Evolutionary conservation across 2,888 invertebrate genomes (phyloP), one percentile per base, ranked within the genome.

Genomic region (Axea sp.): DNA sequence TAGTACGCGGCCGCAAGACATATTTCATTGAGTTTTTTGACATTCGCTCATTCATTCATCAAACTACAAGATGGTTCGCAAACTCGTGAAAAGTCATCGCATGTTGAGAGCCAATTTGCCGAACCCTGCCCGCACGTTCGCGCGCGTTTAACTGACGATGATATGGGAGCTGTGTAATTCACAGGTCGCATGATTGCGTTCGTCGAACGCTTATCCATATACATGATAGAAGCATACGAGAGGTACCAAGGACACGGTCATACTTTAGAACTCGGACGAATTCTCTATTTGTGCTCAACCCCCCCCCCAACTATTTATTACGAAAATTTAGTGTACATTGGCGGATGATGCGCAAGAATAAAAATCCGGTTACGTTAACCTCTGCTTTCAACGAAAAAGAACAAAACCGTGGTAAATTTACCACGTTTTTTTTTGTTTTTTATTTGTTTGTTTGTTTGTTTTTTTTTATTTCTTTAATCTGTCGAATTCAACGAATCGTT

Each of bases 111-210:
- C 26, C 43, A 51, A 53, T 43, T 65, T 45, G 53, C 22, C 30
- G 35, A 45, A 15, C 53, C 45, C 53, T 35, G 43, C 28, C 24
- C 55, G 55, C 47, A 45, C 55, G 65, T 55, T 65, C 51, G 55
- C 65, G 28, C 65, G 37, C 47, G 55, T 65, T 45, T 65, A 65
- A 65, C 65, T 65, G 55, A 37, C 33, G 55, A 55, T 37, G 26
- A 55, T 33, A 28, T 41, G 35, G 37, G 37, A 4, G 33, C 45
- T 55, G 45, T 65, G 53, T 45, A 53, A 65, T 55, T 65, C 45
- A 51, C 65, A 53, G 53, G 43, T 53, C 64, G 51, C 17, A 14
- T 45, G 45, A 65, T 65, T 65, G 51, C 30, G 33, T 37, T 55
- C 35, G 45, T 45, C 33, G 35, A 65, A 45, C 45, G 65, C 53